Evolutionary conservation across 2,797 vertebrate genomes (phyloP).

Genomic region (Synanceia verrucosa): DNA sequence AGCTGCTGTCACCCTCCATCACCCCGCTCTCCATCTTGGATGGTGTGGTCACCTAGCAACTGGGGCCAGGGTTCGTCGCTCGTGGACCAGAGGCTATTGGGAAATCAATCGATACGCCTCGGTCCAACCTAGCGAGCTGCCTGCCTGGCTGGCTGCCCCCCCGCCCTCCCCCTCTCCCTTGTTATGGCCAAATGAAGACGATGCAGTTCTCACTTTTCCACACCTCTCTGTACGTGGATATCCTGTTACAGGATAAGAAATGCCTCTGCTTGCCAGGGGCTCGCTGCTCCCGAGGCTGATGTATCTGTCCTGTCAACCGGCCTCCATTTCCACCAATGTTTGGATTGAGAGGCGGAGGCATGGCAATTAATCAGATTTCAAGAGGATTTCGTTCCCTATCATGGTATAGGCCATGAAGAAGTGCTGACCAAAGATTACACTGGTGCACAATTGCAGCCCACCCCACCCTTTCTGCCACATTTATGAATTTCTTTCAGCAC

Average conservation of each 20-base stretch:
- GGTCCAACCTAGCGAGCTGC: conserved; percentile 76
- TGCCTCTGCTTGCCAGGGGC: conserved; percentile 72
- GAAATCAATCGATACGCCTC: conserved; percentile 85
- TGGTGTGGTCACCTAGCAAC: conserved; percentile 90
- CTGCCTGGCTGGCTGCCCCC: conserved; percentile 69
- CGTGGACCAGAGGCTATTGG: conserved; percentile 86
- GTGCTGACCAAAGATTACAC: conserved; percentile 74
- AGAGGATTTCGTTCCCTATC: conserved; percentile 60
- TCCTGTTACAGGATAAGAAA: conserved; percentile 78
- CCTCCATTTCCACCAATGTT: conserved; percentile 75
- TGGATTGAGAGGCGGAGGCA: conserved; percentile 75
- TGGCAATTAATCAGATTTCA: conserved; percentile 78
- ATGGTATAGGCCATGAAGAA: conserved; percentile 63
- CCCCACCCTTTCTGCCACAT: conserved; percentile 38
- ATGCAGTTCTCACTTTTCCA: conserved; percentile 79
- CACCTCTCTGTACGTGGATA: conserved; percentile 73
- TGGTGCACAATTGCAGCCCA: conserved; percentile 45
- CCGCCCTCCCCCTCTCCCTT: conserved; percentile 59
- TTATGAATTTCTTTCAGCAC: conserved; percentile 69
- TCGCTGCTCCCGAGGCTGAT: conserved; percentile 66
- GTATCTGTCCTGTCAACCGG: conserved; percentile 74
- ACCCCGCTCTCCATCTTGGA: conserved; percentile 86
- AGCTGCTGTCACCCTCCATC: conserved; percentile 84
- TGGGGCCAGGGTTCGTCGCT: conserved; percentile 84
- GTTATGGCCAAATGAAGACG: conserved; percentile 79